A percentile compares a stretch with the other conserved stretches of the same genome.
Conservation (phyloP, 2,888 invertebrate species). For the Hanleya hanleyi region DNA sequence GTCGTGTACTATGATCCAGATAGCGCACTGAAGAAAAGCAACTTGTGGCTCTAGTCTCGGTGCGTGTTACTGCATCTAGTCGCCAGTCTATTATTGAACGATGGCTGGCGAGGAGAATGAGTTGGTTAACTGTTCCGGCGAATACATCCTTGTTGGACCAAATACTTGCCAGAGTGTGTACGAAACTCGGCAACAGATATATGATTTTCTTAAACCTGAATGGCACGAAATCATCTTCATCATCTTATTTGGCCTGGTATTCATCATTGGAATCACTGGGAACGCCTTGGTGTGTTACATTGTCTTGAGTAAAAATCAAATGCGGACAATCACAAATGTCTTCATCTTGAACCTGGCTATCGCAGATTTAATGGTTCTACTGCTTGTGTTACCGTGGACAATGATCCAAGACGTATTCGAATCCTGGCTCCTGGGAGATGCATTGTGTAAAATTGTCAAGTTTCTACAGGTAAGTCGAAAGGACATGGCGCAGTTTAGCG, state of each 20-base stretch:
- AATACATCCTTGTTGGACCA: too few relatives aligned
- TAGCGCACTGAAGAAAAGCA: too few relatives aligned
- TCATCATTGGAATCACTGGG: background rate
- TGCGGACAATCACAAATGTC: background rate
- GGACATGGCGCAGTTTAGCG: too few relatives aligned
- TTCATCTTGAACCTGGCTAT: background rate
- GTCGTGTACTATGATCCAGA: too few relatives aligned
- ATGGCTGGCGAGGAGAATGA: too few relatives aligned
- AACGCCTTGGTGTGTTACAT: background rate
- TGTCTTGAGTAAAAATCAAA: background rate
- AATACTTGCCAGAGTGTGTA: too few relatives aligned
- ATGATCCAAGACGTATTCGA: background rate
- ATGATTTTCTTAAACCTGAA: too few relatives aligned
- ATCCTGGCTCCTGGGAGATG: background rate
- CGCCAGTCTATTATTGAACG: too few relatives aligned
- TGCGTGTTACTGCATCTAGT: too few relatives aligned
- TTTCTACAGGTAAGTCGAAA: background rate
- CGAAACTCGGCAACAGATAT: too few relatives aligned
- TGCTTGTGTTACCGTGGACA: background rate
- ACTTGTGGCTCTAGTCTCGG: too few relatives aligned
- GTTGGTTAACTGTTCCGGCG: too few relatives aligned
- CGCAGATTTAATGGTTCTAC: background rate
- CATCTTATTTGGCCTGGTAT: background rate
- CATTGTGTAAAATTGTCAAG: background rate
- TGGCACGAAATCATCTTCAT: background rate